Conservation (phyloP, 2,113 vertebrate species). For the Thamnaconus septentrionalis region DNA sequence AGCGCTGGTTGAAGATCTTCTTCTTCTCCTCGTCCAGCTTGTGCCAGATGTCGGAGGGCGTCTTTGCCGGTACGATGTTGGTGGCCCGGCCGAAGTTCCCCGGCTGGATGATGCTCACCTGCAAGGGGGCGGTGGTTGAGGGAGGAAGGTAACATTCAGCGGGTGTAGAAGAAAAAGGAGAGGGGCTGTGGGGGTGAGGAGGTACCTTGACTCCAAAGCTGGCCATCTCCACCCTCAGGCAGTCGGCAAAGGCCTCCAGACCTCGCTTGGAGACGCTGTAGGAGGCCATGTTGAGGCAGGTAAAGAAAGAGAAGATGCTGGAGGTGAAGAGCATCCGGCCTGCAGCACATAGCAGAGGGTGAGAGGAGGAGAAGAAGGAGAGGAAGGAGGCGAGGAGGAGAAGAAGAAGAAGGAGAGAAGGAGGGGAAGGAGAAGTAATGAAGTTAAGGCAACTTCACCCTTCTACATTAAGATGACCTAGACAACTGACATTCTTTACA, state of each 20-base stretch:
- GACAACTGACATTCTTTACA: not conserved
- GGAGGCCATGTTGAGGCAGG: conserved; percentile 75
- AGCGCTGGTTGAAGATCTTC: conserved; percentile 67
- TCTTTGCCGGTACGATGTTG: conserved; percentile 70
- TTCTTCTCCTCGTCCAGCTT: conserved; percentile 68
- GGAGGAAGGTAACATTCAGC: not conserved
- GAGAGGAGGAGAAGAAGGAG: no score
- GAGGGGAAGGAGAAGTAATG: no score
- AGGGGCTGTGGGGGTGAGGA: not conserved
- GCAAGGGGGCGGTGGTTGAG: not conserved
- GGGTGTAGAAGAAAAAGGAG: not conserved
- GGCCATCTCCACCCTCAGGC: conserved; percentile 80
- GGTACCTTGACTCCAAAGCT: conserved; percentile 79
- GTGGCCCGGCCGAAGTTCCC: conserved; percentile 80
- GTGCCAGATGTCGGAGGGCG: conserved; percentile 69
- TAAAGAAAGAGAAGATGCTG: conserved; percentile 77
- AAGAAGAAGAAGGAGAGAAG: no score
- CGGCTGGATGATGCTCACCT: conserved; percentile 83
- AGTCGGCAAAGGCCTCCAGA: conserved; percentile 82
- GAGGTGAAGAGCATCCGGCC: conserved; percentile 82
- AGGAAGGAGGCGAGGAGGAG: no score
- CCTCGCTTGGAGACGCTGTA: conserved; percentile 83
- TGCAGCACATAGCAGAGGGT: conserved; percentile 31
- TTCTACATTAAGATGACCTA: not conserved
- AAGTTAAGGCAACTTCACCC: not conserved